These are phyloP conservation scores for Onychomys arenicola DNA, from an alignment of 2,797 vertebrate species.

Conservation along the genomic window DNA sequence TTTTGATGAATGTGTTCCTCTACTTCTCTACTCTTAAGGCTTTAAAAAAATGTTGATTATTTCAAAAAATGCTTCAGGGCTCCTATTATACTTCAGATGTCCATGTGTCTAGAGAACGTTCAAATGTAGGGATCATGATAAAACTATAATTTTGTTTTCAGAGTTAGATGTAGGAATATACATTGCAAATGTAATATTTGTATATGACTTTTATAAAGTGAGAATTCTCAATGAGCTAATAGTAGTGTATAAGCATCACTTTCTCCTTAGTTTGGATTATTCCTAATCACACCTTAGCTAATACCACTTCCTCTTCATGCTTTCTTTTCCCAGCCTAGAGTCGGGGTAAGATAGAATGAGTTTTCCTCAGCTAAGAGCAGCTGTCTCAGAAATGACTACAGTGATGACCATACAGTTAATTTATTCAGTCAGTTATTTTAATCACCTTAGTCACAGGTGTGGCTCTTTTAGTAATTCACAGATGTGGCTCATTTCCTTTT, in stretches of 20 bases:
- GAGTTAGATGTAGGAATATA: neutral
- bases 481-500: constrained; percentile 1
- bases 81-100: constrained; percentile 48
- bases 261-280: constrained; percentile 40
- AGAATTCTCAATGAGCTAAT: constrained; percentile 32
- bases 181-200: neutral
- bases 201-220: constrained; percentile 44
- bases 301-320: neutral
- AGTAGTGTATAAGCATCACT: neutral
- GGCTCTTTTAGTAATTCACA: neutral
- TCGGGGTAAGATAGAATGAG: constrained; percentile 4
- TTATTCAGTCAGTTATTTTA: neutral
- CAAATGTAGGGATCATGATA: constrained; percentile 3
- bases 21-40: neutral
- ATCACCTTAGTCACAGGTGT: neutral
- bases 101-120: neutral
- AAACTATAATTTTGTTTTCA: constrained; percentile 25
- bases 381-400: constrained; percentile 21
- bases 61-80: constrained; percentile 28
- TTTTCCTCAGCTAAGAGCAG: constrained; percentile 9
- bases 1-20: neutral
- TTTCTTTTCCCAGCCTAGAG: constrained; percentile 38
- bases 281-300: constrained; percentile 1
- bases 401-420: neutral
- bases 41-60: constrained; percentile 3